Evolutionary conservation across 1,140 invertebrate genomes (phyloP).

Genomic region (Aporrectodea caliginosa): DNA sequence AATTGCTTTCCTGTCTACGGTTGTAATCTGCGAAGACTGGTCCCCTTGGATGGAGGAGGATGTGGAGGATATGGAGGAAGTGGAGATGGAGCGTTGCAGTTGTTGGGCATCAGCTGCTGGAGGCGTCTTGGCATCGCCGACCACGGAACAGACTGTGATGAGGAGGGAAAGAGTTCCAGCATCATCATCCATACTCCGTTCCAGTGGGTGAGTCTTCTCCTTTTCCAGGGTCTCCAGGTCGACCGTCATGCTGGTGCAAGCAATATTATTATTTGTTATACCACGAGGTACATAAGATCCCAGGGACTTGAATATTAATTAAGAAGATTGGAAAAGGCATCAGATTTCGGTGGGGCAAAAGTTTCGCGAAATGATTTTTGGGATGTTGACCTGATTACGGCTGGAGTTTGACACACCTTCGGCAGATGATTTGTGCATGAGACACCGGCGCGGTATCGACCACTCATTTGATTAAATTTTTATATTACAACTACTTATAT

Average conservation of each 20-base stretch:
- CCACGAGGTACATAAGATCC: too few relatives aligned
- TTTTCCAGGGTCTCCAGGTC: constrained; percentile 78
- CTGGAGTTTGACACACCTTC: too few relatives aligned
- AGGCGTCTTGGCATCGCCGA: constrained; percentile 58
- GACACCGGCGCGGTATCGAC: too few relatives aligned
- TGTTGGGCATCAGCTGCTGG: background rate
- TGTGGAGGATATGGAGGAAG: background rate
- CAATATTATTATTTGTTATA: too few relatives aligned
- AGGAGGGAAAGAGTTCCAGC: constrained; percentile 81
- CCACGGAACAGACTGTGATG: constrained; percentile 86
- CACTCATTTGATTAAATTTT: too few relatives aligned
- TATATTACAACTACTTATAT: too few relatives aligned
- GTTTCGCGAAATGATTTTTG: too few relatives aligned
- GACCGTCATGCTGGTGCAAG: constrained; percentile 72
- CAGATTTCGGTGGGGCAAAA: too few relatives aligned
- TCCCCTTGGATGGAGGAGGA: constrained; percentile 73
- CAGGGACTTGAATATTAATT: too few relatives aligned
- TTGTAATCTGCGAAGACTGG: constrained; percentile 73
- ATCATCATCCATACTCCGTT: constrained; percentile 77
- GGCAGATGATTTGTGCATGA: too few relatives aligned
- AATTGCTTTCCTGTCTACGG: constrained; percentile 58
- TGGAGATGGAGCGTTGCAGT: background rate
- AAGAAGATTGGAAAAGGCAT: too few relatives aligned
- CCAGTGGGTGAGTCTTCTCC: constrained; percentile 85
- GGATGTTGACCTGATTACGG: too few relatives aligned